Evolutionary conservation across 2,113 vertebrate species (phyloP).

Genomic region (Rhynchopsitta pachyrhyncha): DNA sequence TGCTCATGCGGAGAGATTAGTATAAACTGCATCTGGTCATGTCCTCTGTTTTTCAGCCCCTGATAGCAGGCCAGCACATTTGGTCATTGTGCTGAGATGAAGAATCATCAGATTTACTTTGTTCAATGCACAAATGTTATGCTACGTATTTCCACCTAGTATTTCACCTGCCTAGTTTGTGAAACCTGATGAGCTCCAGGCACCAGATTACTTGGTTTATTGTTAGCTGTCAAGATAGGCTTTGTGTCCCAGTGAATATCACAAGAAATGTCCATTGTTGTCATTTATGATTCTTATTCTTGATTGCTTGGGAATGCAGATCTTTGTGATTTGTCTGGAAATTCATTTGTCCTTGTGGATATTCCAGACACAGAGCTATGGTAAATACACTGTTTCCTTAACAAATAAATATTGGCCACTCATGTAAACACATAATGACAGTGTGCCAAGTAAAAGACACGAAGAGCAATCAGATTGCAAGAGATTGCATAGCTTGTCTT

Average conservation of each 20-base stretch:
- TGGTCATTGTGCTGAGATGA: background rate
- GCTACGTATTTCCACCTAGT: background rate
- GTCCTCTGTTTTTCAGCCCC: background rate
- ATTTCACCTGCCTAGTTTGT: background rate
- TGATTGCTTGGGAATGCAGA: background rate
- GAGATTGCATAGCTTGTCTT: background rate
- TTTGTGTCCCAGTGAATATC: background rate
- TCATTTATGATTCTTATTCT: background rate
- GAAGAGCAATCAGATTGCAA: background rate
- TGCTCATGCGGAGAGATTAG: background rate
- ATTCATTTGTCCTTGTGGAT: background rate
- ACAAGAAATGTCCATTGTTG: background rate
- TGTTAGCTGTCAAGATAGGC: background rate
- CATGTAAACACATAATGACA: background rate
- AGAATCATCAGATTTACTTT: background rate
- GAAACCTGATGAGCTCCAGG: background rate
- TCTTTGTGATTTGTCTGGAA: background rate
- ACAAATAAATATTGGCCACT: background rate
- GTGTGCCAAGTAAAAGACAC: background rate
- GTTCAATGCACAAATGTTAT: background rate
- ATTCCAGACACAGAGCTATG: background rate
- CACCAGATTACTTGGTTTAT: accelerated
- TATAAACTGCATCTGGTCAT: background rate
- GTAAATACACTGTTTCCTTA: background rate
- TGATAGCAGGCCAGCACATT: background rate